Base-by-base conservation (phyloP, 2,113 vertebrate species). In the Hipposideros armiger region DNA sequence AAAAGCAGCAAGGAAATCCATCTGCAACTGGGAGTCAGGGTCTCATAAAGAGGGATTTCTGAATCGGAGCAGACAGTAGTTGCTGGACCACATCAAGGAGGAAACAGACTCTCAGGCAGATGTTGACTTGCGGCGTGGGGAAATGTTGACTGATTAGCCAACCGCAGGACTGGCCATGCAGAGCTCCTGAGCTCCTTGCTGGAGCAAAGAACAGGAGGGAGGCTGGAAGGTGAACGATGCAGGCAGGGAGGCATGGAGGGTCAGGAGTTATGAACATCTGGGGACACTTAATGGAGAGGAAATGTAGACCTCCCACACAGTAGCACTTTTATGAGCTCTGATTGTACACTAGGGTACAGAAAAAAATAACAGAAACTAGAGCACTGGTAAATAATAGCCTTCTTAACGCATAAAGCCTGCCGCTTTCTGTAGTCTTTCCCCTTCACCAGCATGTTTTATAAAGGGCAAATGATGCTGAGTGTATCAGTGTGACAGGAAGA, bases 271-370 rank as follows among this genome's bases (percentile, higher is more conserved):
- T 45, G 89, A 84, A 96, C 97, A 97, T 98, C 97, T 97, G 97
- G 96, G 97, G 96, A 87, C 1, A 54, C 94, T 97, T 97, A 91
- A 97, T 91, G 4, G 0, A 72, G 97, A 97, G 97, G 97, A 97
- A 97, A 87, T 72, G 64, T 24, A 56, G 97, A 97, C 97, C 97
- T 96, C 97, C 97, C 97, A 97, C 95, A 91, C 97, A 54, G 97
- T 97, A 97, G 97, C 97, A 76, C 88, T 96, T 97, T 96, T 96
- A 91, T 95, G 95, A 95, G 95, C 88, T 96, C 94, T 94, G 97
- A 97, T 98, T 93, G 94, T 26, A 91, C 97, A 81, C 97, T 7
- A 88, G 96, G 56, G 97, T 45, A 36, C 52, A 93, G 84, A 32
- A 83, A 95, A 88, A 92, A 92, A 97, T 94, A 96, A 92, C 94